Evolutionary conservation across 1,140 invertebrate species (phyloP), one percentile per base, ranked within the genome.

Genomic region (Brachionus asplanchnoidis): DNA sequence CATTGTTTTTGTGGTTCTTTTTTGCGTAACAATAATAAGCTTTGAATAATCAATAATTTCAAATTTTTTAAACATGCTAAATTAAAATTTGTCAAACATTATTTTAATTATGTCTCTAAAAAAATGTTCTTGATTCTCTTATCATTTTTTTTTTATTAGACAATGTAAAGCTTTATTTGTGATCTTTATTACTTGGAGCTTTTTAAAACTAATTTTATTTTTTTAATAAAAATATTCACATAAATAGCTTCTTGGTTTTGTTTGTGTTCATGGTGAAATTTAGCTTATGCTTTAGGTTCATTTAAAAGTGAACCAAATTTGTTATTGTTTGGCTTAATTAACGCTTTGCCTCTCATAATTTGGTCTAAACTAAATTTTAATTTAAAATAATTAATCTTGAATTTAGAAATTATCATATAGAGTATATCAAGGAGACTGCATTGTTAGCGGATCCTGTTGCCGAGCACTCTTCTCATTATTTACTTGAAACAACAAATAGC

Each of bases 361-460:
- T 44, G 46, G 14, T 42, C 17, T 75, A 50, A 46, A 73, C 5
- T 42, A 23, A 42, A 20, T 17, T 20, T 9, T 42, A 12, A 73
- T 40, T 26, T 26, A 6, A 46, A 77, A 77, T 50, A 77, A 77
- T 50, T 11, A 23, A 23, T 26, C n/a, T 77, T 9, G 20, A 73
- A 73, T 77, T 77, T 77, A 77, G 73, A 77, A 77, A 77, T 77
- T 77, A 77, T 77, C 73, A 77, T 2, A 77, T 77, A 26, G 73
- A 77, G 26, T 44, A 50, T 26, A 50, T 77, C 28, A 77, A 77
- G 26, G 73, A 77, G 42, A 77, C 73, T 50, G 73, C 20, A 12
- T 50, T 77, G 26, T 23, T 50, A 12, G 73, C 44, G 17, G 73
- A 77, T 26, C 73, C 73, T 20, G 73, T 77, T 50, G 40, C 73